Evolutionary conservation across 23 tunicate species (phyloP), one percentile per base, ranked within the genome.

Genomic region (Pegea sp.): DNA sequence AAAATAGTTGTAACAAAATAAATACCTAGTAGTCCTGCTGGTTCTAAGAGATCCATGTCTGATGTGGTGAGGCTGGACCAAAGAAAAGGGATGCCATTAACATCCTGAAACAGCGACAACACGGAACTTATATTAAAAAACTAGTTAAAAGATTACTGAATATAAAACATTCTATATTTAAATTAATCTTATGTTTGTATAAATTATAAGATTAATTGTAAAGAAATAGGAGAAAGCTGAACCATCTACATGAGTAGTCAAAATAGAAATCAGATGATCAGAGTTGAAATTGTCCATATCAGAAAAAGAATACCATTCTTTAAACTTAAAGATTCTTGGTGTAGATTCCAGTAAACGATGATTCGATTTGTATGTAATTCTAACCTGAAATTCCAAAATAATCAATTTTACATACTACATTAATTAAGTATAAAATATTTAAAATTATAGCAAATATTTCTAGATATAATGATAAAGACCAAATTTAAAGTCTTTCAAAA

Each of bases 261-360:
- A 52, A 22, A 60, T 74, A 3, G 75, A 23, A 18, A 84, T 71
- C 32, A 84, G 59, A 44, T 68, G 31, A 4, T 68, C 71, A 1
- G 95, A 84, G 60, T 84, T 48, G 31, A 84, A 84, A 33, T 68
- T 73, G 48, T 84, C 95, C 49, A 84, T 53, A 62, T 73, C 84
- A 7, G 71, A 48, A 57, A 84, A 84, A 3, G 95, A 84, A 42
- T 60, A 74, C 95, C 95, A 84, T 57, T 84, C 93, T 42, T 59
- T 66, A 54, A 77, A 77, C 13, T 63, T 69, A 20, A 69, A 56
- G 11, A 38, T 38, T 8, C 16, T 11, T 8, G 46, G 46, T 16
- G 11, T 38, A 38, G 16, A 11, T 38, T 38, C 46, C 16, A 38
- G 13, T 38, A 16, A 38, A 8, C 16, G 46, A 16, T 38, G 11